Base-by-base conservation (phyloP, 2,797 vertebrate species). In the Halcyon chelicuti region DNA sequence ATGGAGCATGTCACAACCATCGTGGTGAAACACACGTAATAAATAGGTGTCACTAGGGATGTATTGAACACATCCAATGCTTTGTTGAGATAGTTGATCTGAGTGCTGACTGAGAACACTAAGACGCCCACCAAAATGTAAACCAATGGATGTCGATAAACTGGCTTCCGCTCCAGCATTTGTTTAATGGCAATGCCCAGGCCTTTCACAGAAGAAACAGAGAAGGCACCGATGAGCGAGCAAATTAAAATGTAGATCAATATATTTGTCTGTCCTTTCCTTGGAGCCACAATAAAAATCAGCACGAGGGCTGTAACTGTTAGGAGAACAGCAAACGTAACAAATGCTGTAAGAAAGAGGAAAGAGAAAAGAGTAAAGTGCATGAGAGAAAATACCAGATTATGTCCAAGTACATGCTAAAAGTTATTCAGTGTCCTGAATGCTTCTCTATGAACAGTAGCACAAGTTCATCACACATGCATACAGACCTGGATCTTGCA, bases 1-100 rank as follows among this genome's bases (percentile, higher is more conserved):
- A 97, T 94, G 0, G 98, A 98, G 94, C 98, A 98, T 0, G 88
- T 97, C 72, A 98, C 96, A 63, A 98, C 98, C 1, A 94, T 97
- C 0, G 96, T 98, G 0, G 98, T 98, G 94, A 98, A 98, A 84
- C 98, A 98, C 22, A 98, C 98, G 0, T 98, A 98, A 63, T 98
- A 98, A 94, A 98, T 97, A 29, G 98, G 98, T 8, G 98, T 98
- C 94, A 98, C 98, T 1, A 98, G 92, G 65, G 98, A 98, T 0
- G 98, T 98, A 77, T 98, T 98, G 74, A 98, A 98, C 20, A 97
- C 62, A 3, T 98, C 98, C 94, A 98, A 63, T 0, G 98, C 98
- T 96, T 98, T 98, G 95, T 98, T 98, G 95, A 98, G 98, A 81
- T 98, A 98, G 95, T 96, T 98, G 78, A 98, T 98, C 96, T 98